Base-by-base conservation (phyloP, 2,888 invertebrate genomes). In the Lypha dubia region DNA sequence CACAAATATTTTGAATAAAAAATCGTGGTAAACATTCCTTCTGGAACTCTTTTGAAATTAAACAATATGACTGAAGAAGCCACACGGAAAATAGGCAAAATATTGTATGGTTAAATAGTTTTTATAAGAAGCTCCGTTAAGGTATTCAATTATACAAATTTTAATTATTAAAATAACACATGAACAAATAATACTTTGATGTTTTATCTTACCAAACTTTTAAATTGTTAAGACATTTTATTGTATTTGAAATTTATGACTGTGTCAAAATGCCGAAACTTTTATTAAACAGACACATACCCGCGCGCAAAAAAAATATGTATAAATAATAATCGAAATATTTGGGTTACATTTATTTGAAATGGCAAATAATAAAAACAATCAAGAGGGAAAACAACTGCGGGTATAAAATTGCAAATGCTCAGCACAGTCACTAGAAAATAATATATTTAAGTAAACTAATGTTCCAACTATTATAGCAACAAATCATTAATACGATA, bases 391-490 rank as follows among this genome's bases (percentile, higher is more conserved):
- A 56, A 70, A 44, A 60, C 51, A 49, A 28, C 67, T 38, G 22
- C 20, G 28, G 53, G 22, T 46, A 60, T 38, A 56, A 28, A 73
- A 15, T 65, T 56, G 15, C 38, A 32, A 67, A 38, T 51, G 38
- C 62, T 63, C 17, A 75, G n/a, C n/a, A 51, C 63, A 73, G 65
- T 41, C 79, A 67, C 63, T 51, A 28, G 22, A 73, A 79, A 84
- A 84, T 84, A 73, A 84, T 80, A 84, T 80, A 81, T 80, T 62
- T 77, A 76, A 76, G 68, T 75, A 49, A 80, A 77, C 77, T 80
- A 77, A 84, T 84, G 73, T 73, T 68, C 53, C 38, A 74, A 49
- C 75, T 63, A 67, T 68, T 58, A 62, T 38, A 75, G 62, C 81
- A 70, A 81, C 81, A 81, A 81, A 81, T 81, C 81, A 81, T 63